Evolutionary conservation across 2,888 invertebrate species (phyloP), one percentile per base, ranked within the genome.

Genomic region (Oxystoma pomonae): DNA sequence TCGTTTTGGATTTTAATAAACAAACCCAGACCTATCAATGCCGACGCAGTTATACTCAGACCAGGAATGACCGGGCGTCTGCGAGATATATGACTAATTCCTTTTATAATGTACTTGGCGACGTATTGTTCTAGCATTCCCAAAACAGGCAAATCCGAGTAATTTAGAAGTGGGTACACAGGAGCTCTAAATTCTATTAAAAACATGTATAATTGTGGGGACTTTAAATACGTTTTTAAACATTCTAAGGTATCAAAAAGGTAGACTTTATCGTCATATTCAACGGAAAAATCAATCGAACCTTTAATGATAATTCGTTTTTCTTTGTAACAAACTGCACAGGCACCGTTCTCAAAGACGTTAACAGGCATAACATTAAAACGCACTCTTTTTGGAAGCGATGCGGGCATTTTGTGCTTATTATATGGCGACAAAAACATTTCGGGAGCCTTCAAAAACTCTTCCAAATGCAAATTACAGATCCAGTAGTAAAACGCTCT

Each of bases 71-170:
- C 84, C 0, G 88, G 88, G 64, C 88, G 81, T 17, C 80, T 60
- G 1, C 80, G 81, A 62, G 83, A 82, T 0, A 84, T 80, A 51
- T 81, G 78, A 63, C 83, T 82, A 61, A 87, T 81, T 0, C 85
- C 86, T 62, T 82, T 77, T 1, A 85, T 82, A 21, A 88, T 73
- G 52, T 83, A 73, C 62, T 80, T 81, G 0, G 83, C 84, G 0
- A 87, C 77, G 16, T 83, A 85, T 74, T 87, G 87, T 69, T 88
- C 86, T 18, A 88, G 76, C 74, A 85, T 86, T 1, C 87, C 87
- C 16, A 86, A 70, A 61, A 83, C 75, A 0, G 88, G 87, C 21
- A 88, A 74, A 52, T 78, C 78, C 12, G 81, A 78, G 55, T 86
- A 73, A 19, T 78, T 74, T 16, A 87, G 64, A 5, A 78, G 70